Percentiles rank a stretch among this genome's conserved stretches.
Evolutionary conservation across 2,113 vertebrate genomes (phyloP).

Genomic region (Miniopterus natalensis): DNA sequence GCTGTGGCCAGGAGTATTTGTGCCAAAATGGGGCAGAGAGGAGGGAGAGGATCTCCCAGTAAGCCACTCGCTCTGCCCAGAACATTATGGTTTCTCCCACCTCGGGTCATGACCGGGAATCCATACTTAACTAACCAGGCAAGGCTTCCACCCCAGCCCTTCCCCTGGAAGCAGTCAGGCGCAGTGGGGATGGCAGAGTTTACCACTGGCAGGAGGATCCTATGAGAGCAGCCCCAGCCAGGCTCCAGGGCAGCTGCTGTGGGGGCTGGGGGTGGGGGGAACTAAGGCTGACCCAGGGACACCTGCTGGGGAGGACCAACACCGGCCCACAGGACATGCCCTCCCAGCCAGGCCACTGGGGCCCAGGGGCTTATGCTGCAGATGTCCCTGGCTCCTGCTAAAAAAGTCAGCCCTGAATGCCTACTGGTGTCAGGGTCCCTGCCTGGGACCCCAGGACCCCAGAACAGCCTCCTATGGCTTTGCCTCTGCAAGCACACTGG

Average conservation of each 20-base stretch:
- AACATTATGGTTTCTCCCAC: neutral
- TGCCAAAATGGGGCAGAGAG: neutral
- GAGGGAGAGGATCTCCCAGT: constrained; percentile 30
- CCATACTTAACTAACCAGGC: neutral
- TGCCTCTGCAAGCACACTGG: neutral
- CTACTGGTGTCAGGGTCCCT: neutral
- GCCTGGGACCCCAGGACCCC: neutral
- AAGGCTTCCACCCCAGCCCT: constrained; percentile 6
- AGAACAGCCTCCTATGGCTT: neutral
- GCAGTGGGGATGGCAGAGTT: neutral
- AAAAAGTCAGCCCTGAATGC: neutral
- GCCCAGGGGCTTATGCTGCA: neutral
- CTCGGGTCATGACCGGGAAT: neutral
- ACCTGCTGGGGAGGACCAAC: neutral
- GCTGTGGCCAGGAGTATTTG: neutral
- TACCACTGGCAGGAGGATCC: neutral
- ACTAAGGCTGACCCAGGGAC: neutral
- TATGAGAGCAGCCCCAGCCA: neutral
- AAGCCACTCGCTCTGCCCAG: neutral
- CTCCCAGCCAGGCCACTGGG: neutral
- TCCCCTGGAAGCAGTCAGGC: neutral
- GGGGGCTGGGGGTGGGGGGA: neutral
- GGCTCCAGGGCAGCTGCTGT: neutral
- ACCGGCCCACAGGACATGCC: neutral
- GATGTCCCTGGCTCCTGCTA: neutral